Base-by-base conservation (phyloP, 2,797 vertebrate species). In the Cynopterus sphinx region DNA sequence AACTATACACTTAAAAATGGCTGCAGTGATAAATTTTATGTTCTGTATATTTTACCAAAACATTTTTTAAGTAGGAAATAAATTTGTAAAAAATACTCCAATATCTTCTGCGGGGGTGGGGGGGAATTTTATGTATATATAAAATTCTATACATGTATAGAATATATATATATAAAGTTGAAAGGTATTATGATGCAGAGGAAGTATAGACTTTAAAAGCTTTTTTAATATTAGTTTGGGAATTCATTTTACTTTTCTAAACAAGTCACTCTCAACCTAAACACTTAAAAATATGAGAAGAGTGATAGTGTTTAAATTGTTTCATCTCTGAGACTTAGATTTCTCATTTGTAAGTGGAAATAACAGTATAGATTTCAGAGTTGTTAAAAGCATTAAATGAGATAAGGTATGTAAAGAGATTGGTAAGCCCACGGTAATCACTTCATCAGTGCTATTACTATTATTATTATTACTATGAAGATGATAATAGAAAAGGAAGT, bases 161-260 rank as follows among this genome's bases (percentile, higher is more conserved):
- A 12, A 15, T 49, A 16, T 49, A 16, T 49, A 16, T 39, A 55
- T 1, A 51, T 53, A 57, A 57, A 65, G 39, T 65, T 93, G 24
- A 81, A 95, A 86, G 9, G 63, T 51, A 65, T n/a, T 53, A 86
- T 24, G 51, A 82, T 41, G 15, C 33, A 79, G 0, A 41, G 33
- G 57, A 87, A 92, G 11, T 39, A 83, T 0, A 91, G n/a, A 91
- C 0, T 51, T 70, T n/a, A n/a, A 90, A 90, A 83, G 68, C 24
- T 74, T 93, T 53, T 84, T 33, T 57, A 93, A 43, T 78, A 59
- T 46, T 87, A 63, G 68, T 79, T 93, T 85, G 59, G 19, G 59
- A 73, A 91, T 90, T 96, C 71, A 94, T 94, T 86, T 79, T 85
- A 92, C 24, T 73, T 90, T 81, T 87, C 57, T 55, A 91, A 63